phyloP scores from a whole-genome alignment of 2,113 vertebrate genomes.

The Barbus barbus region DNA sequence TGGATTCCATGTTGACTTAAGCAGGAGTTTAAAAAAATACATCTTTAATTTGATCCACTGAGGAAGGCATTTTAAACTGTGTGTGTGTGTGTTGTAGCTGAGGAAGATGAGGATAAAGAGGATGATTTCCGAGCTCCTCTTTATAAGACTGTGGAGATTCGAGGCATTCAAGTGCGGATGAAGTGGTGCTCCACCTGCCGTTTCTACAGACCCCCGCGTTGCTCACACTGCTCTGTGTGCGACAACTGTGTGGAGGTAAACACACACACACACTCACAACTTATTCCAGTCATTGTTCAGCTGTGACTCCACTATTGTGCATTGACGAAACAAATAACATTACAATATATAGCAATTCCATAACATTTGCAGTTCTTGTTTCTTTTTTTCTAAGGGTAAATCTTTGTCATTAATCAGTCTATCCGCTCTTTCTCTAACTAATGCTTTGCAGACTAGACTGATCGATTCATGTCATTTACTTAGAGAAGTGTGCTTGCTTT shows the following conservation, averaged over 20 bases:
- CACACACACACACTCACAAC: not conserved
- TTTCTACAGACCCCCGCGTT: slow-evolving; percentile 94
- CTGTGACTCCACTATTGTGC: not conserved
- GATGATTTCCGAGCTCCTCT: slow-evolving; percentile 95
- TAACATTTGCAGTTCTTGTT: not conserved
- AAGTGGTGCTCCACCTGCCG: slow-evolving; percentile 98
- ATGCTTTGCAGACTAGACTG: not conserved
- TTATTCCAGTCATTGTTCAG: not conserved
- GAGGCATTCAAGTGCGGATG: slow-evolving; percentile 96
- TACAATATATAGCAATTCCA: not conserved
- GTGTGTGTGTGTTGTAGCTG: slow-evolving; percentile 73
- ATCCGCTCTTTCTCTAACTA: not conserved
- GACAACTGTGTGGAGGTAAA: slow-evolving; percentile 97
- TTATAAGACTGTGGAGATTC: slow-evolving; percentile 97
- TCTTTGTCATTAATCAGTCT: not conserved
- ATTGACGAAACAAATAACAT: not conserved
- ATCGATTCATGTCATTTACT: slow-evolving; percentile 22
- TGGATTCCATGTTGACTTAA: not conserved
- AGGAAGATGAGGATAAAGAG: slow-evolving; percentile 97
- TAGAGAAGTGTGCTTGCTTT: slow-evolving; percentile 19
- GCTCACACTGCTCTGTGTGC: slow-evolving; percentile 97
- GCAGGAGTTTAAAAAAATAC: not conserved
- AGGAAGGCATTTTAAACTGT: not conserved
- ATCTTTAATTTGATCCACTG: not conserved
- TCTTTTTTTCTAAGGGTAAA: not conserved